Evolutionary conservation across 2,797 vertebrate species (phyloP).

Genomic region (Spea hammondii): DNA sequence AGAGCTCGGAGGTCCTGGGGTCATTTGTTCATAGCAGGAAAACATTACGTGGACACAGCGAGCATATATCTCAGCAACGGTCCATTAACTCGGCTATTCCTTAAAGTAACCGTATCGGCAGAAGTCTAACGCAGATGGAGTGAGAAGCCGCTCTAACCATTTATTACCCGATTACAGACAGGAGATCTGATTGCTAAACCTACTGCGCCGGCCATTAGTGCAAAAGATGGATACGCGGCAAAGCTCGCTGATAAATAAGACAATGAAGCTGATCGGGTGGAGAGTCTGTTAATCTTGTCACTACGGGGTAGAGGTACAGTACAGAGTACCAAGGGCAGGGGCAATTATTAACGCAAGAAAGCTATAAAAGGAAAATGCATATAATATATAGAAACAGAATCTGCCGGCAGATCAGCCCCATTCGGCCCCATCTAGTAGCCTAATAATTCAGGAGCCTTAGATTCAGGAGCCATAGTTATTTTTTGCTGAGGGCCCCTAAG

Average conservation of each 20-base stretch:
- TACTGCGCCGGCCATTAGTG: slow-evolving; percentile 29
- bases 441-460: no score
- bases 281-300: neutral
- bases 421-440: no score
- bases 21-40: slow-evolving; percentile 25
- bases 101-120: slow-evolving; percentile 50
- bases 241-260: neutral
- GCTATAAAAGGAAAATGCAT: no score
- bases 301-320: no score
- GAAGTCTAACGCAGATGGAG: slow-evolving; percentile 42
- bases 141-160: neutral
- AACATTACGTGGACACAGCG: neutral
- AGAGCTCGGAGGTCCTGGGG: slow-evolving; percentile 21
- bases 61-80: slow-evolving; percentile 36
- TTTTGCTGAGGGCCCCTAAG: no score
- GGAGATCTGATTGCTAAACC: slow-evolving; percentile 33
- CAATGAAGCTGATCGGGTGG: no score
- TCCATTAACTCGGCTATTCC: slow-evolving; percentile 43
- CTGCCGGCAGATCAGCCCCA: no score
- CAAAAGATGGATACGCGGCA: slow-evolving; percentile 14
- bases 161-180: slow-evolving; percentile 25
- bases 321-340: neutral
- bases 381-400: no score
- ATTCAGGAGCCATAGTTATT: no score
- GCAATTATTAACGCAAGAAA: neutral